Base-by-base conservation (phyloP, 2,113 vertebrate genomes). In the Mesembrinibis cayennensis region DNA sequence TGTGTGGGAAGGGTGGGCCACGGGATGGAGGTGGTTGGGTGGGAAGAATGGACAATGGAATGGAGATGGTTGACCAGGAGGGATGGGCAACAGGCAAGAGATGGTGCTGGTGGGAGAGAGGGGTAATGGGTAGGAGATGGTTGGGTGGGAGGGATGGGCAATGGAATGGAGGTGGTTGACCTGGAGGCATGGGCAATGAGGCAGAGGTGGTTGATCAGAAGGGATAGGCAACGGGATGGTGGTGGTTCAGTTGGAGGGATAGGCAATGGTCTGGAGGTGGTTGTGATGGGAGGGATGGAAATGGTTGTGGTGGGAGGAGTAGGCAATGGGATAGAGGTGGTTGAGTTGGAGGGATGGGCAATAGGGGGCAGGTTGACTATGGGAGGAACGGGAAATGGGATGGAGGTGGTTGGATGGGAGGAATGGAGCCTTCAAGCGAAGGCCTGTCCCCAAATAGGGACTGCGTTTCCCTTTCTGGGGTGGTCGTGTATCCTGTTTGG, bases 401-500 rank as follows among this genome's bases (percentile, higher is more conserved):
- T 69, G 22, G 36, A 87, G 3, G 26, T n/a, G 21, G 32, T 4
- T 70, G 38, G 30, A 47, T 23, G 10, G 38, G n/a, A 63, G 21
- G 23, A 9, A 62, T 22, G n/a, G 45, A 87, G 3, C 16, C 45
- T 58, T n/a, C 52, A 74, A 16, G 11, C 1, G 4, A 65, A 59
- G 8, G 5, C 26, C 62, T 95, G 22, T 4, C 18, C 16, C 20
- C 30, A 78, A 4, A 5, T 3, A 6, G 17, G 32, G 26, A 52
- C 38, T 14, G 0, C 1, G 1, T 56, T 73, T 72, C 40, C 16
- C 18, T 66, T 86, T 80, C 29, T 26, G 36, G 30, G 40, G 12
- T 3, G 3, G 18, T 0, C 3, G 0, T 30, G 4, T 52, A 7
- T 25, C 27, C 50, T 25, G 1, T n/a, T 71, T 21, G 25, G 17